Evolutionary conservation across 1,140 invertebrate genomes (phyloP), one percentile per base, ranked within the genome.

Genomic region (Scaptodrosophila lebanonensis): DNA sequence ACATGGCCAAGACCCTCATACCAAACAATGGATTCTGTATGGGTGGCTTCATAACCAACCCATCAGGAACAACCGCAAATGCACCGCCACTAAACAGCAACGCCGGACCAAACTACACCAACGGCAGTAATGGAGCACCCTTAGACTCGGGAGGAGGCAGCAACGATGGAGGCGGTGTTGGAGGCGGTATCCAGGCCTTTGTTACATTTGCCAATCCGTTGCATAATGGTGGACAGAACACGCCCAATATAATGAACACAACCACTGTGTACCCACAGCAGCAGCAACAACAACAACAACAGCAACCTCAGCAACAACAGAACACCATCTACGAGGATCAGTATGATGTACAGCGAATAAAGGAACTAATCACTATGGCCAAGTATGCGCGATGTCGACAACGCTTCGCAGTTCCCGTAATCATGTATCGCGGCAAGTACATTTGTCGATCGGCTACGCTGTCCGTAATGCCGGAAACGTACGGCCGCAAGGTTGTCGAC

Each of bases 391-490:
- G 88, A 62, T 95, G 93, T 87, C 89, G 94, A 51, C 91, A 91
- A 50, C 89, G 94, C 71, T 95, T 95, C 88, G 93, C 93, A 20
- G 87, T 94, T 29, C 93, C 94, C 27, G 93, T 95, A 2, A 95
- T 95, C 67, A 87, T 95, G 36, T 94, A 91, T 75, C 91, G 93
- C 54, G 93, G 93, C 38, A 94, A 93, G 87, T 90, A 92, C 54
- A 89, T 93, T 20, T 93, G 92, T 85, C 89, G 92, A 29, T 93
- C 92, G 9, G 90, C 91, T 1, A 93, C 92, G 1, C 68, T 93
- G 8, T 91, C 92, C 15, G 90, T 93, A 40, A 92, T 92, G 40
- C 90, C 92, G 5, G 94, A 95, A 87, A 93, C 95, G 59, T 94
- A 93, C 83, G 91, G 91, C 1, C 89, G 93, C 32, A 84, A 85